These are phyloP conservation scores for Machimus atricapillus DNA, from an alignment of 2,888 invertebrate genomes.

Conservation along the genomic window DNA sequence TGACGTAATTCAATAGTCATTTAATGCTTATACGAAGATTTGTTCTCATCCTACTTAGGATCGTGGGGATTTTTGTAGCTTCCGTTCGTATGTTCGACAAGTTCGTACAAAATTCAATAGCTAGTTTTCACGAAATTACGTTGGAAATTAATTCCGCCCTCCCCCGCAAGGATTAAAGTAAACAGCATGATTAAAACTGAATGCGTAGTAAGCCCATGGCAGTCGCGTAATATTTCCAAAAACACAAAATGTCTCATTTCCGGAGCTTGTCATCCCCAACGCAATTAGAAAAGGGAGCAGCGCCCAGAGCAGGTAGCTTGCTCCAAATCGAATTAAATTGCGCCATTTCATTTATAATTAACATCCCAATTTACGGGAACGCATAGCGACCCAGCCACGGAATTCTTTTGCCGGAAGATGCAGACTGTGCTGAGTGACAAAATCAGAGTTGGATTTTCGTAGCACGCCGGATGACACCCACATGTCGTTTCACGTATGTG, in stretches of 20 bases:
- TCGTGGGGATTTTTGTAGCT: background rate
- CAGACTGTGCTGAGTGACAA: background rate
- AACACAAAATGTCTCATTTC: background rate
- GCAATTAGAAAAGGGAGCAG: background rate
- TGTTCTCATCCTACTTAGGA: background rate
- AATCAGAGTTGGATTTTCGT: background rate
- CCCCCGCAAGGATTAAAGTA: background rate
- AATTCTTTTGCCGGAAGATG: background rate
- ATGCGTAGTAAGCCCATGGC: background rate
- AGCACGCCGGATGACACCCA: background rate
- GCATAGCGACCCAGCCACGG: background rate
- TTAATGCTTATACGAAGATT: background rate
- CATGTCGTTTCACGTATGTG: background rate
- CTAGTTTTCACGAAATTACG: background rate
- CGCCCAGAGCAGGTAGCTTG: background rate
- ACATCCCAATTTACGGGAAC: background rate
- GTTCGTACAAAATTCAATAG: background rate
- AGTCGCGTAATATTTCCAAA: background rate
- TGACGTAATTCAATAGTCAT: background rate
- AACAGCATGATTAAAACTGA: background rate
- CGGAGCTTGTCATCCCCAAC: background rate
- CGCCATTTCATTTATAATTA: constrained; percentile 1
- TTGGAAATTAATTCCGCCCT: background rate
- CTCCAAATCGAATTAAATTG: constrained; percentile 9
- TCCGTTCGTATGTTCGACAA: background rate